phyloP scores from a whole-genome alignment of 2,113 vertebrate species.

The Grantiella picta region DNA sequence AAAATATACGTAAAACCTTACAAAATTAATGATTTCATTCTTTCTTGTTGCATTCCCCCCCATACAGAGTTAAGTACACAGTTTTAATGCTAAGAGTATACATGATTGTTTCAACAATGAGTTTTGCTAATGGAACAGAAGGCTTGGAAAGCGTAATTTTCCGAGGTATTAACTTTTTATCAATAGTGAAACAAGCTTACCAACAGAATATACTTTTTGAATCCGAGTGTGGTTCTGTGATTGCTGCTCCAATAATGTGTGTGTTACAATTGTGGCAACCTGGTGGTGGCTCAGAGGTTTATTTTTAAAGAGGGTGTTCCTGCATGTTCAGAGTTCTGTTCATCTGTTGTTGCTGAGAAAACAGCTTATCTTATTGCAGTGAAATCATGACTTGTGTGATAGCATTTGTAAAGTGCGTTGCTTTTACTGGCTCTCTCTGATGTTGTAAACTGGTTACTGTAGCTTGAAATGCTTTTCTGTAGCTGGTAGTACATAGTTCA shows the following conservation, averaged over 20 bases:
- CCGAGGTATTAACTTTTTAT: background rate
- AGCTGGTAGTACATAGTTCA: background rate
- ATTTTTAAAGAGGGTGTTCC: constrained; percentile 35
- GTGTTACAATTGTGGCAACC: background rate
- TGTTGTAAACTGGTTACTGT: background rate
- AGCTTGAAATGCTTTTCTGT: background rate
- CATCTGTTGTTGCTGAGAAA: background rate
- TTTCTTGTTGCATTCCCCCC: background rate
- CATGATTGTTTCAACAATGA: background rate
- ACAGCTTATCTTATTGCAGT: constrained; percentile 1
- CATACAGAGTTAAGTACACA: background rate
- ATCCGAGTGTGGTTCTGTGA: background rate
- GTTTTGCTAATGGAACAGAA: background rate
- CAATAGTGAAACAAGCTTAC: background rate
- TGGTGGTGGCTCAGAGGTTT: background rate
- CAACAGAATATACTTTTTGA: background rate
- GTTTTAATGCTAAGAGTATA: background rate
- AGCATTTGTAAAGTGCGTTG: constrained; percentile 3
- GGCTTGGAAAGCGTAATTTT: background rate
- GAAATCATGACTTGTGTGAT: constrained; percentile 10
- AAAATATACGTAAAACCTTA: background rate
- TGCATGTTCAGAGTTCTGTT: background rate
- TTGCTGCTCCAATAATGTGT: background rate
- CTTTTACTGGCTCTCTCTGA: background rate
- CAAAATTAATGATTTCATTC: background rate